Base-by-base conservation (phyloP, 1,140 invertebrate species). In the Schmidtea mediterranea region DNA sequence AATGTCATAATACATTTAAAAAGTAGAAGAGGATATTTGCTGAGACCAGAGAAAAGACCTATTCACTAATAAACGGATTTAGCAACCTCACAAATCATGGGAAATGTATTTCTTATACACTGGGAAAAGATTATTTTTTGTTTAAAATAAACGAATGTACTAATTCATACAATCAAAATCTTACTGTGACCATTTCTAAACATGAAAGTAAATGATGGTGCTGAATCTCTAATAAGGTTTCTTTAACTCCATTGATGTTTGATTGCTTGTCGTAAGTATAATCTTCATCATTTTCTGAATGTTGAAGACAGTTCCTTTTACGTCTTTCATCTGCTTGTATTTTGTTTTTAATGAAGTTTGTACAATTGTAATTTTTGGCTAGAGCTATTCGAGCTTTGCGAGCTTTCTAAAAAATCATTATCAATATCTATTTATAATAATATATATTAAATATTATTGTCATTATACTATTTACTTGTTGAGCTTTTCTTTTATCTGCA, bases 401-500 rank as follows among this genome's bases (percentile, higher is more conserved):
- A 32, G 89, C 89, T 86, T 95, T 95, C 90, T 98, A 75, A 24
- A 78, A 19, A n/a, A 22, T 22, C 5, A 21, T 32, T 32, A 32
- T 6, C 26, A 32, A 74, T 22, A n/a, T n/a, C n/a, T n/a, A n/a
- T n/a, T n/a, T n/a, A n/a, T n/a, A n/a, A n/a, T n/a, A n/a, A n/a
- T n/a, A n/a, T n/a, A n/a, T n/a, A n/a, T n/a, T n/a, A n/a, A n/a
- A n/a, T n/a, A n/a, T n/a, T n/a, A n/a, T n/a, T n/a, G n/a, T n/a
- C n/a, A n/a, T n/a, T n/a, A n/a, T n/a, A n/a, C n/a, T n/a, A n/a
- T 73, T 73, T 73, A 92, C 90, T 77, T 92, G 80, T 71, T 97
- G 90, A 51, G 89, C 89, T 75, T 94, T 95, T 59, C 89, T 73
- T 71, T 98, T 98, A 68, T 98, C 90, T 16, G 90, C 86, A 57